phyloP scores from a whole-genome alignment of 2,888 invertebrate genomes.

The Microctonus hyperodae region DNA sequence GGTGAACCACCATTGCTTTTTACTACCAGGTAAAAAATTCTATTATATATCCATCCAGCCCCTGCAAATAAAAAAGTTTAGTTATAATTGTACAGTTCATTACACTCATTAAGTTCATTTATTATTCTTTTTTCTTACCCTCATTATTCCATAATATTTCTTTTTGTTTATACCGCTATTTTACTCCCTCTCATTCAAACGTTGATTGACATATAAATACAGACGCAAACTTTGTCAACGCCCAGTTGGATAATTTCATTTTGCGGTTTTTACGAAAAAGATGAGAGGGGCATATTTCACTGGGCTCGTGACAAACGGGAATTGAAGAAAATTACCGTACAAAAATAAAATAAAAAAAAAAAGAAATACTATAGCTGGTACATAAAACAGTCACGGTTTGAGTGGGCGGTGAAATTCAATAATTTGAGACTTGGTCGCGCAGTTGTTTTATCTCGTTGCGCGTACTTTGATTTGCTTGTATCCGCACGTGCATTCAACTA shows the following conservation, averaged over 20 bases:
- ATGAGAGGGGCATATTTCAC: conserved; percentile 26
- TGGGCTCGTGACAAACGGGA: conserved; percentile 53
- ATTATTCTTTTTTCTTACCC: neutral
- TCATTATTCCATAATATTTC: neutral
- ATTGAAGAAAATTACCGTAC: conserved; percentile 46
- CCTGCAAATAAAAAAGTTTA: neutral
- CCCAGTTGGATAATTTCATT: conserved; percentile 37
- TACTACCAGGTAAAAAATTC: conserved; percentile 45
- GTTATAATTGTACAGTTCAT: neutral
- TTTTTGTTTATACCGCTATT: neutral
- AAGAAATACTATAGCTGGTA: conserved; percentile 25
- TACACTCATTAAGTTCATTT: neutral
- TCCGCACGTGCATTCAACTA: neutral
- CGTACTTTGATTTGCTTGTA: conserved; percentile 21
- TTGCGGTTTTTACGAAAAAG: conserved; percentile 39
- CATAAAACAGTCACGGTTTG: conserved; percentile 30
- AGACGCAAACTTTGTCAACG: conserved; percentile 20
- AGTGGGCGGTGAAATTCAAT: conserved; percentile 44
- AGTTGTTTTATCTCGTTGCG: conserved; percentile 36
- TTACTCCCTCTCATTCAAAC: neutral
- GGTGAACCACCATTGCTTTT: conserved; percentile 64
- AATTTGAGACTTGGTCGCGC: conserved; percentile 47
- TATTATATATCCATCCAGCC: neutral
- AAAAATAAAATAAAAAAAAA: conserved; percentile 15
- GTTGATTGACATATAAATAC: conserved; percentile 17